Conservation (phyloP, 2,113 vertebrate genomes). For the Benitochromis conjunctus region DNA sequence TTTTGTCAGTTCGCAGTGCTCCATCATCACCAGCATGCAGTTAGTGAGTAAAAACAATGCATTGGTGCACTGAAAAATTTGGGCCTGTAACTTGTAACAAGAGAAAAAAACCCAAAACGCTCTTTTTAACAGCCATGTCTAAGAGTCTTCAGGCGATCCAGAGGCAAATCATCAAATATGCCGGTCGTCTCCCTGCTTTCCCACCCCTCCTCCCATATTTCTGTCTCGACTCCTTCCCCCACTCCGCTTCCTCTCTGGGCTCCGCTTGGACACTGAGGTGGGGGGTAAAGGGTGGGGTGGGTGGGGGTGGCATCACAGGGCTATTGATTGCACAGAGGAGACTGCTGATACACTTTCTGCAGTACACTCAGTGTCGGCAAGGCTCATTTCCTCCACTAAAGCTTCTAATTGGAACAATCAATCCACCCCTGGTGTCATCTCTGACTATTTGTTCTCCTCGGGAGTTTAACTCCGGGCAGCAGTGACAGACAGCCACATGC, state of each 20-base stretch:
- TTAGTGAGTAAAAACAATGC: not conserved
- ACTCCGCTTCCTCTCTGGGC: conserved; percentile 22
- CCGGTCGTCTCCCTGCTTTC: conserved; percentile 6
- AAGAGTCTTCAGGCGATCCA: conserved; percentile 16
- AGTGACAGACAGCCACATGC: not conserved
- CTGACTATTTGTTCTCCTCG: not conserved
- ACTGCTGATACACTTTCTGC: conserved; percentile 56
- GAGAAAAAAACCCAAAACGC: not conserved
- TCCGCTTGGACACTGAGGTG: not conserved
- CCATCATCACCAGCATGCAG: not conserved
- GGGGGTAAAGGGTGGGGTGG: rapidly evolving
- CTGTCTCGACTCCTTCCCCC: conserved; percentile 26
- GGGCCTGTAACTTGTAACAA: not conserved
- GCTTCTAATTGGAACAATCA: conserved; percentile 38
- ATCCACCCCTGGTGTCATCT: not conserved
- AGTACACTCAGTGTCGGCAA: not conserved
- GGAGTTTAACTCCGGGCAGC: not conserved
- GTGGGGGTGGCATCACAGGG: not conserved
- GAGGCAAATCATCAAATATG: conserved; percentile 50
- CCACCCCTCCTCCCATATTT: conserved; percentile 31
- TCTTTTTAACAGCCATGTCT: not conserved
- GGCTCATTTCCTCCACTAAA: conserved; percentile 41
- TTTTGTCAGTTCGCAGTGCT: conserved; percentile 36
- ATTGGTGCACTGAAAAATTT: not conserved
- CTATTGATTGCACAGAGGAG: conserved; percentile 47